Percentiles rank a stretch among this genome's conserved stretches.
Evolutionary conservation across 1,140 invertebrate species (phyloP).

Genomic region (Gerris buenoi): DNA sequence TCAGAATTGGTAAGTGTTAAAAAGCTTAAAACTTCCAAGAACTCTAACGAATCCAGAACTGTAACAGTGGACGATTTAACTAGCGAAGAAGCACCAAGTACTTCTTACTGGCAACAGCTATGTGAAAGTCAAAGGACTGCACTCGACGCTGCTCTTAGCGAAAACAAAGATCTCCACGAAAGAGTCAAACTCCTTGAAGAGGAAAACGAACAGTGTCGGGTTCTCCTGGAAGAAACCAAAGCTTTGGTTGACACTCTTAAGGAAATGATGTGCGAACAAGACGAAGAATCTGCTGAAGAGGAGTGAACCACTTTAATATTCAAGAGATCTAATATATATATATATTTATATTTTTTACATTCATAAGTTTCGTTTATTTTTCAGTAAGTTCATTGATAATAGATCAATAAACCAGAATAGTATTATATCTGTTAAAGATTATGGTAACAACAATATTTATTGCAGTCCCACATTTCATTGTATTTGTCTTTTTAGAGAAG

Average conservation of each 20-base stretch:
- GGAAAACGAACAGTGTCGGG: slow-evolving; percentile 42
- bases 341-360: too few relatives aligned
- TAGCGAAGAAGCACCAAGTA: slow-evolving; percentile 34
- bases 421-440: too few relatives aligned
- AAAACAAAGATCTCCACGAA: slow-evolving; percentile 32
- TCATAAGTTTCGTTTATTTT: too few relatives aligned
- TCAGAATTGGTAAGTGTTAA: neutral
- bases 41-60: slow-evolving; percentile 9
- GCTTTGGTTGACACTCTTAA: slow-evolving; percentile 45
- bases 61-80: slow-evolving; percentile 2
- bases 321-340: too few relatives aligned
- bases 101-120: slow-evolving; percentile 44
- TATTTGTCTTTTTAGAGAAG: too few relatives aligned
- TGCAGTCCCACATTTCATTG: too few relatives aligned
- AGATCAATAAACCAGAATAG: too few relatives aligned
- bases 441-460: too few relatives aligned
- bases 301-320: too few relatives aligned
- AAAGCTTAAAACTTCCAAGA: neutral
- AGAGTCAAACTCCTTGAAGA: slow-evolving; percentile 39
- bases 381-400: too few relatives aligned
- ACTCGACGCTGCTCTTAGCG: slow-evolving; percentile 43
- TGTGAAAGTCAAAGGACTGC: slow-evolving; percentile 46
- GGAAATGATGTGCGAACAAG: slow-evolving; percentile 29
- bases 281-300: neutral
- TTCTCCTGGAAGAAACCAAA: slow-evolving; percentile 48